Conservation (phyloP, 64 coral and sea anemone genomes). For the Trachythela sp. region DNA sequence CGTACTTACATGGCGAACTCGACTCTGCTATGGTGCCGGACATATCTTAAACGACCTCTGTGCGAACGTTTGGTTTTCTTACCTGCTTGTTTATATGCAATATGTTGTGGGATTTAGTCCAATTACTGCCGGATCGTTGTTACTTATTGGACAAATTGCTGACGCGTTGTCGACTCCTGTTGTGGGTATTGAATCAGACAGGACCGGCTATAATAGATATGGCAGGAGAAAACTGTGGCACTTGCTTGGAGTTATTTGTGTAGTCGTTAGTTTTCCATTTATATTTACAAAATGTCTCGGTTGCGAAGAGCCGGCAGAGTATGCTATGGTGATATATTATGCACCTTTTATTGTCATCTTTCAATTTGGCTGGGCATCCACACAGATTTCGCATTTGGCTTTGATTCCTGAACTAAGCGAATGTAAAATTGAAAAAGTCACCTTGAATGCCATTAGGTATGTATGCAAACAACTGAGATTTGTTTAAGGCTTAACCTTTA, state of each 20-base stretch:
- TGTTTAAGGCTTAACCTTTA: too few relatives aligned
- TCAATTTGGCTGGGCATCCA: conserved; percentile 98
- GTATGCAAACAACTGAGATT: background rate
- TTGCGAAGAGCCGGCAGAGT: conserved; percentile 48
- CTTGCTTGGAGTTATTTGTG: conserved; percentile 80
- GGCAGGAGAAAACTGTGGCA: conserved; percentile 93
- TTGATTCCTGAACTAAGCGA: conserved; percentile 90
- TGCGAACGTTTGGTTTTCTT: conserved; percentile 96
- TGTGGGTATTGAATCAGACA: conserved; percentile 95
- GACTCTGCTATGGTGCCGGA: conserved; percentile 91
- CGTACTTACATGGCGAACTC: conserved; percentile 43
- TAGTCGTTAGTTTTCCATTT: conserved; percentile 78
- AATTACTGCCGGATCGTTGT: conserved; percentile 61
- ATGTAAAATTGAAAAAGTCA: conserved; percentile 71
- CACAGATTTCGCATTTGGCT: conserved; percentile 87
- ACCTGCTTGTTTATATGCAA: conserved; percentile 77
- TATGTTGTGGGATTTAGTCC: conserved; percentile 69
- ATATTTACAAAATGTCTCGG: conserved; percentile 84
- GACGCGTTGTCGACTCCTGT: conserved; percentile 81
- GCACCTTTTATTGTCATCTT: conserved; percentile 90
- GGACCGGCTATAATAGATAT: conserved; percentile 70
- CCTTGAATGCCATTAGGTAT: conserved; percentile 86
- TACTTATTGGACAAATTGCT: conserved; percentile 85
- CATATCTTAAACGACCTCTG: conserved; percentile 93
- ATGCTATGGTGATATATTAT: conserved; percentile 79